A percentile compares a stretch with the other conserved stretches of the same genome.
These are phyloP conservation scores for Pangasius larnaudii DNA, from an alignment of 2,797 vertebrate genomes.

Conservation along the genomic window DNA sequence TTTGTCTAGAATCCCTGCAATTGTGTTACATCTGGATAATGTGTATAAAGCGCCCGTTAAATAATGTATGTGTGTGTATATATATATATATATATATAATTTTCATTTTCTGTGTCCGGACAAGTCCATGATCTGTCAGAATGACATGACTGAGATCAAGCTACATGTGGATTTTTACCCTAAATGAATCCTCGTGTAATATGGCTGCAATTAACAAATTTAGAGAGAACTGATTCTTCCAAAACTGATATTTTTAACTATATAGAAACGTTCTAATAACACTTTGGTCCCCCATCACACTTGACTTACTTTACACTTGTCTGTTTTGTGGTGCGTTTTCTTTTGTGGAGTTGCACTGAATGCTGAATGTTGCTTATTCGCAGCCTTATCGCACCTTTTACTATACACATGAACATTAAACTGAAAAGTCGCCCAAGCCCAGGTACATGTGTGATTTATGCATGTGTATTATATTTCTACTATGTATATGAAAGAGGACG, in stretches of 20 bases:
- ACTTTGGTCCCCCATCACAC: slow-evolving; percentile 1
- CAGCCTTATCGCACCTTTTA: not conserved
- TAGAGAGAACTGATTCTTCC: not conserved
- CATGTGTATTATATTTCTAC: not conserved
- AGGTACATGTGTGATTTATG: not conserved
- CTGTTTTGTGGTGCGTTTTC: not conserved
- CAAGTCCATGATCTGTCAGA: not conserved
- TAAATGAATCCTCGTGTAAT: not conserved
- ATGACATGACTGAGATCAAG: not conserved
- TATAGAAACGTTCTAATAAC: not conserved
- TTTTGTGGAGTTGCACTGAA: slow-evolving; percentile 20
- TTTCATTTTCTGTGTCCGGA: not conserved
- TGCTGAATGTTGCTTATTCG: not conserved
- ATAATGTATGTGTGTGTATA: no score
- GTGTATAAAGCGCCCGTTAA: not conserved
- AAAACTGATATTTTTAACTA: not conserved
- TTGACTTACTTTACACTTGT: not conserved
- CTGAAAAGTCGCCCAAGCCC: not conserved
- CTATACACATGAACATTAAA: not conserved
- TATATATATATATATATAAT: no score
- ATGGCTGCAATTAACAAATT: not conserved
- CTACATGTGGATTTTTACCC: not conserved
- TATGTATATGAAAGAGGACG: not conserved
- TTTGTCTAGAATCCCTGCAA: not conserved
- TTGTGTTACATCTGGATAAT: not conserved